Evolutionary conservation across 1,140 invertebrate genomes (phyloP).

Genomic region (Riptortus pedestris): DNA sequence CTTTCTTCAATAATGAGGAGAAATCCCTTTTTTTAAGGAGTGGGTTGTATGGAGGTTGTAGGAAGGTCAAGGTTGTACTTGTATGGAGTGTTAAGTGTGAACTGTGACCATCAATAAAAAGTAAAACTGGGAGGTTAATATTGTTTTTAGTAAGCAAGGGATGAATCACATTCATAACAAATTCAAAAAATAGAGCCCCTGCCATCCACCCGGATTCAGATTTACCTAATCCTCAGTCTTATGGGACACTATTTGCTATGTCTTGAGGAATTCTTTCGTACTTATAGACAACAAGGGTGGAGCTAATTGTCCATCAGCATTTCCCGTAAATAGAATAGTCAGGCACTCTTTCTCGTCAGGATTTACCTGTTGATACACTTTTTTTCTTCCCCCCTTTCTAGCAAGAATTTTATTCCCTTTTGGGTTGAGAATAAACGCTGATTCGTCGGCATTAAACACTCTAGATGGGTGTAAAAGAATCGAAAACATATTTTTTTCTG

Average conservation of each 20-base stretch:
- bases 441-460: background rate
- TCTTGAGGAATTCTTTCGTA: constrained; percentile 33
- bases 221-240: constrained; percentile 36
- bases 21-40: constrained; percentile 29
- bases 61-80: constrained; percentile 38
- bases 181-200: constrained; percentile 25
- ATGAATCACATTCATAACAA: constrained; percentile 27
- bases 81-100: constrained; percentile 36
- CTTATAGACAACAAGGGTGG: constrained; percentile 25
- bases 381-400: constrained; percentile 23
- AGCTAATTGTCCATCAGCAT: constrained; percentile 16
- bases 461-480: background rate
- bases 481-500: background rate
- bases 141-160: constrained; percentile 27
- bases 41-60: constrained; percentile 37
- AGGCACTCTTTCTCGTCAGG: constrained; percentile 25
- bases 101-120: constrained; percentile 39
- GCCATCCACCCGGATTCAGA: constrained; percentile 33
- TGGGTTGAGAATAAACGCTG: background rate
- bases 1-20: constrained; percentile 23
- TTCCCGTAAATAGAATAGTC: constrained; percentile 24
- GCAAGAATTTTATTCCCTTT: constrained; percentile 19
- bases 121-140: constrained; percentile 33
- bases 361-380: constrained; percentile 20
- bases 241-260: constrained; percentile 33